Conservation (phyloP, 2,113 vertebrate genomes). For the Pygoscelis antarcticus region DNA sequence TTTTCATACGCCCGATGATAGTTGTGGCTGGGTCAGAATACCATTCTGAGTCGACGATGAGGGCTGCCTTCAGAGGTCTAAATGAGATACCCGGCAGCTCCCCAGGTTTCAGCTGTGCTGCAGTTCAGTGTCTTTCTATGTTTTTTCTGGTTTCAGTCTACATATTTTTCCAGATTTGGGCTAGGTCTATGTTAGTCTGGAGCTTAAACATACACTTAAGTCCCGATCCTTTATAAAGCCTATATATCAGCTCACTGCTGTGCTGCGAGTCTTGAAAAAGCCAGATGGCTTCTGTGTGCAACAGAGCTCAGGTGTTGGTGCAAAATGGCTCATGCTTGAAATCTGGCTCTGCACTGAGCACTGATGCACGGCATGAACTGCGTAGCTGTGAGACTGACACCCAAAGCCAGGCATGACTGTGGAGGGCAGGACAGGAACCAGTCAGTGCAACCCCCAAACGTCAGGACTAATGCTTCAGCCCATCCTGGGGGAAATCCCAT, state of each 20-base stretch:
- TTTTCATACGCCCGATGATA: neutral
- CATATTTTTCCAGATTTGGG: neutral
- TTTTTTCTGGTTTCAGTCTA: neutral
- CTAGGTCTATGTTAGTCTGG: neutral
- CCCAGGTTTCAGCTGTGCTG: neutral
- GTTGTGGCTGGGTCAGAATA: neutral
- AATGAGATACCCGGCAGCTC: neutral
- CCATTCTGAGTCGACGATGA: neutral
- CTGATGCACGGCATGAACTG: neutral
- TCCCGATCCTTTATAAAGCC: neutral
- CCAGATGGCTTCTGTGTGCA: neutral
- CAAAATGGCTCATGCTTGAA: neutral
- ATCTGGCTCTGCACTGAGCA: neutral
- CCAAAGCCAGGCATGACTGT: neutral
- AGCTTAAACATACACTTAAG: neutral
- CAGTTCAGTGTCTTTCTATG: neutral
- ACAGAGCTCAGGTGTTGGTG: neutral
- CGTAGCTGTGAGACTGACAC: neutral
- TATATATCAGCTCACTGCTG: no score
- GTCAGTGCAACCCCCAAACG: neutral
- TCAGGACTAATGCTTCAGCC: neutral
- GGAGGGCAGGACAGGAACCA: neutral
- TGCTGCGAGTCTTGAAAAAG: neutral
- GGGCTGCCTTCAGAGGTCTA: neutral
- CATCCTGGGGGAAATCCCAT: neutral